These are phyloP conservation scores for Littorina saxatilis DNA, from an alignment of 1,140 invertebrate species.

Conservation along the genomic window DNA sequence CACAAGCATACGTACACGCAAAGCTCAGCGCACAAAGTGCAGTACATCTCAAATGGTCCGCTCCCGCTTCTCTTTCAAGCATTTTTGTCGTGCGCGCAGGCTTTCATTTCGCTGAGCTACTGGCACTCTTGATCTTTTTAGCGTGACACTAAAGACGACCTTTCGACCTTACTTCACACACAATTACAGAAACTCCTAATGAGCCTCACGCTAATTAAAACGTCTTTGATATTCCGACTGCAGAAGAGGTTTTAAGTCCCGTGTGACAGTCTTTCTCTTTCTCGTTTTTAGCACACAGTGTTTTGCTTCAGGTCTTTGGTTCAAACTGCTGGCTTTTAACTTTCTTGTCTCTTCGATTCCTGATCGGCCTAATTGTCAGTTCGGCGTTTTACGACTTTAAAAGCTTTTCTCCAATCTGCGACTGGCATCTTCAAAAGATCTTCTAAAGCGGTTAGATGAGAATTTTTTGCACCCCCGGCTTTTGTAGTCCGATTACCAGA, in stretches of 20 bases:
- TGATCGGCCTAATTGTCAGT: neutral
- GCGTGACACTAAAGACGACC: neutral
- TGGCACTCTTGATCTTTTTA: neutral
- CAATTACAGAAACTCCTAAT: neutral
- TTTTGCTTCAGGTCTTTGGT: neutral
- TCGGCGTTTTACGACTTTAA: neutral
- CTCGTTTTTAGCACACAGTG: neutral
- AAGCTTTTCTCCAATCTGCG: conserved; percentile 2
- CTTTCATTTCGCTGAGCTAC: neutral
- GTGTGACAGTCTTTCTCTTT: neutral
- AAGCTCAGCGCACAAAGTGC: too few relatives aligned
- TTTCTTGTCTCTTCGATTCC: neutral
- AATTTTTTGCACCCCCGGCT: neutral
- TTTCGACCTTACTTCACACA: neutral
- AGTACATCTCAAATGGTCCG: too few relatives aligned
- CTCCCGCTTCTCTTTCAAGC: neutral
- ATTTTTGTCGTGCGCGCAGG: neutral
- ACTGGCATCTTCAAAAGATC: conserved; percentile 11
- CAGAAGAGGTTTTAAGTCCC: neutral
- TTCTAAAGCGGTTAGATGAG: neutral
- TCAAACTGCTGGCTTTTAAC: neutral
- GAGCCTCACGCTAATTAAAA: neutral
- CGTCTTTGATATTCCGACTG: conserved; percentile 3
- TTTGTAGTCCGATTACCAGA: neutral
- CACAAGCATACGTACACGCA: too few relatives aligned